These are phyloP conservation scores for Oxycera nigricornis DNA, from an alignment of 2,888 invertebrate genomes.

Conservation along the genomic window DNA sequence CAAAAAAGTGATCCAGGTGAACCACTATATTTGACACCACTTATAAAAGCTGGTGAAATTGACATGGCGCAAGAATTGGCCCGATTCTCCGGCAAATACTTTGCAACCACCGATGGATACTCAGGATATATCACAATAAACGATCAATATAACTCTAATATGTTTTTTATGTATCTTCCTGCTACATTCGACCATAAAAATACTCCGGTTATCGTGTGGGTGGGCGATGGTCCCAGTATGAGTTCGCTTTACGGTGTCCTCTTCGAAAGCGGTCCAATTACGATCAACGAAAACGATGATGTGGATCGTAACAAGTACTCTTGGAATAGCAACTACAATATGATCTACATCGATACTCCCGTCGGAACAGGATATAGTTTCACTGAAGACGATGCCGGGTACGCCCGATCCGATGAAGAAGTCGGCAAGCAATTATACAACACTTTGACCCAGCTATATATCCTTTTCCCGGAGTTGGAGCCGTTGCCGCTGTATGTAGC, in stretches of 20 bases:
- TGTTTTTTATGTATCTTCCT: constrained; percentile 94
- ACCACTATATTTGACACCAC: constrained; percentile 68
- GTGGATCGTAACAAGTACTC: constrained; percentile 71
- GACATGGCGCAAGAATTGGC: constrained; percentile 60
- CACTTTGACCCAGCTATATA: constrained; percentile 81
- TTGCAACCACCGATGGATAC: constrained; percentile 70
- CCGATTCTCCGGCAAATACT: constrained; percentile 63
- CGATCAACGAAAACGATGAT: constrained; percentile 58
- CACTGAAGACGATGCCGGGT: constrained; percentile 77
- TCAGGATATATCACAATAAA: constrained; percentile 88
- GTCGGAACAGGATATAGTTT: constrained; percentile 93
- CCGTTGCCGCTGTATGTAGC: constrained; percentile 82
- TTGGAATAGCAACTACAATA: constrained; percentile 79
- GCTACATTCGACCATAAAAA: constrained; percentile 67
- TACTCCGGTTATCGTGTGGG: constrained; percentile 81
- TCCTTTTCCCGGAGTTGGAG: constrained; percentile 78
- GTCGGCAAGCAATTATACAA: constrained; percentile 82
- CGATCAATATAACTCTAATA: constrained; percentile 76
- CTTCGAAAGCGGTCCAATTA: constrained; percentile 81
- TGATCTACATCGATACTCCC: constrained; percentile 92
- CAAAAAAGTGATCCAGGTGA: constrained; percentile 63
- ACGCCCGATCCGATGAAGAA: constrained; percentile 78
- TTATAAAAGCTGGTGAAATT: constrained; percentile 56
- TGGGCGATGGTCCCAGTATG: constrained; percentile 87
- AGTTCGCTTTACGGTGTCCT: constrained; percentile 82